phyloP scores from a whole-genome alignment of 2,888 invertebrate species.

The Fragum whitleyi region DNA sequence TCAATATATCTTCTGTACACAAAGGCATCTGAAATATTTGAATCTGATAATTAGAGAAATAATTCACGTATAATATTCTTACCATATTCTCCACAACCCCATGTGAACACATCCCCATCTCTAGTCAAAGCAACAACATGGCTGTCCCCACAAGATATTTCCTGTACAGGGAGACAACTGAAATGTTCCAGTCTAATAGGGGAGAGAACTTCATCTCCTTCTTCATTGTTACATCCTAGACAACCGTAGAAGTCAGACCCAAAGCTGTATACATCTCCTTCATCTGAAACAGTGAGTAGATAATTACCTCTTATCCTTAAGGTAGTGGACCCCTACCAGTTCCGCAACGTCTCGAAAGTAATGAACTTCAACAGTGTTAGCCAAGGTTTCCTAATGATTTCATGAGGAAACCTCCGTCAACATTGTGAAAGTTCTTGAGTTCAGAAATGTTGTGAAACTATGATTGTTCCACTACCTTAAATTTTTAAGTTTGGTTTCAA shows the following conservation, averaged over 20 bases:
- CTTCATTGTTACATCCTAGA: constrained; percentile 78
- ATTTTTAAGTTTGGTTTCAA: too few relatives aligned
- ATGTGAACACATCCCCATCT: constrained; percentile 82
- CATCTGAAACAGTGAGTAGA: constrained; percentile 70
- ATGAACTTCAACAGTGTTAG: too few relatives aligned
- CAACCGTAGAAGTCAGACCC: constrained; percentile 85
- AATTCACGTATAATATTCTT: constrained; percentile 44
- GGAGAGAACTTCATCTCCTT: constrained; percentile 76
- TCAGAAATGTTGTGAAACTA: too few relatives aligned
- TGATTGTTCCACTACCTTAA: too few relatives aligned
- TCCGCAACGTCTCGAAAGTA: too few relatives aligned
- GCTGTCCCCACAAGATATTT: constrained; percentile 82
- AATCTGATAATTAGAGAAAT: too few relatives aligned
- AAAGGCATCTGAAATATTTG: too few relatives aligned
- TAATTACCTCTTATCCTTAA: too few relatives aligned
- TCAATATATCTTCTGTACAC: background rate
- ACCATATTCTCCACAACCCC: constrained; percentile 85
- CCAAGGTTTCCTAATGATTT: too few relatives aligned
- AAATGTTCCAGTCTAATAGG: constrained; percentile 78
- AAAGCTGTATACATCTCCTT: constrained; percentile 82
- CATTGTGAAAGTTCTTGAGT: too few relatives aligned
- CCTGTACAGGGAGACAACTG: constrained; percentile 72
- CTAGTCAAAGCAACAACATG: constrained; percentile 82
- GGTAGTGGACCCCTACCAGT: too few relatives aligned
- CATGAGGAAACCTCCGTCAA: too few relatives aligned